Conservation (phyloP, 2,888 invertebrate genomes). For the Oscheius sp. region DNA sequence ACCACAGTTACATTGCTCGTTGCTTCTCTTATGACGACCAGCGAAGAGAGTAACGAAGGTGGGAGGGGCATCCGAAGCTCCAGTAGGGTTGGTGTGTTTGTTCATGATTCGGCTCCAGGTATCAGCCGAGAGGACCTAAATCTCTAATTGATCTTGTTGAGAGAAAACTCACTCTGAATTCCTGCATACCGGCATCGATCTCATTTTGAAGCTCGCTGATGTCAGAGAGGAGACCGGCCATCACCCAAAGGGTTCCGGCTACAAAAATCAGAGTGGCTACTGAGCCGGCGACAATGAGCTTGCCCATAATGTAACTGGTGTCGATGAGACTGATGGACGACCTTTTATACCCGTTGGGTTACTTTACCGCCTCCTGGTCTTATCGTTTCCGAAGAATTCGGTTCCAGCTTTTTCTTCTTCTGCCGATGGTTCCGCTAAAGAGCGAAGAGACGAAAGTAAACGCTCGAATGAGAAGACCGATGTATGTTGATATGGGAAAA, state of each 20-base stretch:
- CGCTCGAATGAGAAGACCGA: too few relatives aligned
- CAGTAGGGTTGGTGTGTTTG: slow-evolving; percentile 53
- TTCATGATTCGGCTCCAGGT: slow-evolving; percentile 53
- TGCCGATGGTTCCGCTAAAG: too few relatives aligned
- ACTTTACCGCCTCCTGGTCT: too few relatives aligned
- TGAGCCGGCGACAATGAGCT: slow-evolving; percentile 48
- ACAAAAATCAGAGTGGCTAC: slow-evolving; percentile 43
- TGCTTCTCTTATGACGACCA: slow-evolving; percentile 49
- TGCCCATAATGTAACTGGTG: slow-evolving; percentile 39
- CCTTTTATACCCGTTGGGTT: too few relatives aligned
- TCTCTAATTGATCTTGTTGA: neutral
- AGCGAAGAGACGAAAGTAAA: too few relatives aligned
- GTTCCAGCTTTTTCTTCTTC: too few relatives aligned
- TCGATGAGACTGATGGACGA: neutral
- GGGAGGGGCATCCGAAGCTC: slow-evolving; percentile 42
- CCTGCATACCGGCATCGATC: slow-evolving; percentile 49
- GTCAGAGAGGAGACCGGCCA: slow-evolving; percentile 42
- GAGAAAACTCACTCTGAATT: slow-evolving; percentile 47
- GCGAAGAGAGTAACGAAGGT: slow-evolving; percentile 53
- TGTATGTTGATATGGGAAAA: too few relatives aligned
- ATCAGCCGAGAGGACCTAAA: slow-evolving; percentile 50
- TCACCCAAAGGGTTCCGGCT: slow-evolving; percentile 41
- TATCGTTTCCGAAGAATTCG: too few relatives aligned
- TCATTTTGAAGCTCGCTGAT: slow-evolving; percentile 49
- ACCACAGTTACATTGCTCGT: slow-evolving; percentile 59